Percentiles rank a stretch among this genome's conserved stretches.
Evolutionary conservation across 2,797 vertebrate species (phyloP).

Genomic region (Sparus aurata): DNA sequence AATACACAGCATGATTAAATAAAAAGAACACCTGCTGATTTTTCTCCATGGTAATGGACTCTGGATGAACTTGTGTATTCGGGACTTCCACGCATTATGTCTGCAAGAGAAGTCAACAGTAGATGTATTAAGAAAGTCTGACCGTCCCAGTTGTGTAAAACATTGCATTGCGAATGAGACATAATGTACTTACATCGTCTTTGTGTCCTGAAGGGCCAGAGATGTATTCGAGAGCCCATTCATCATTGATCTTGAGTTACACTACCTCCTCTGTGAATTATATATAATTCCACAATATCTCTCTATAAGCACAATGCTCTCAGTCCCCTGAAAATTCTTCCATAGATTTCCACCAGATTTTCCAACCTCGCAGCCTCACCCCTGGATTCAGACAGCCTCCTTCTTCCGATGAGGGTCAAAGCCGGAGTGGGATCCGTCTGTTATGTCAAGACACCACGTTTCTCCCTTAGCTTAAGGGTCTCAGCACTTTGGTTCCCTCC

Average conservation of each 20-base stretch:
- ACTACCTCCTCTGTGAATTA: not conserved
- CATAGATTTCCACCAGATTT: not conserved
- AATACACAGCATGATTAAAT: constrained; percentile 10
- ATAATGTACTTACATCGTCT: constrained; percentile 51
- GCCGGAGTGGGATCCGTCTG: constrained; percentile 3
- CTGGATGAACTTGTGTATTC: constrained; percentile 60
- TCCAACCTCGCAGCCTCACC: not conserved
- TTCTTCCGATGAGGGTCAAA: constrained; percentile 5
- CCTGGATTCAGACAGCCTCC: not conserved
- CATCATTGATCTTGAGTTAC: constrained; percentile 34
- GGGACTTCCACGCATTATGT: constrained; percentile 61
- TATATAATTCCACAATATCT: not conserved
- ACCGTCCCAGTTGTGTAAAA: not conserved
- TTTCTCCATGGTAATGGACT: constrained; percentile 42
- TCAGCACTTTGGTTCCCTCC: not conserved
- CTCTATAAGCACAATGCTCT: constrained; percentile 1
- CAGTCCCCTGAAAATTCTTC: not conserved
- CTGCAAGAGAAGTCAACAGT: constrained; percentile 35
- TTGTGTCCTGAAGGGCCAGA: constrained; percentile 33
- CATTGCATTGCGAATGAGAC: not conserved
- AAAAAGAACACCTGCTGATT: constrained; percentile 43
- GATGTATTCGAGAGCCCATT: constrained; percentile 29
- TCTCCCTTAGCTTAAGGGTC: constrained; percentile 5
- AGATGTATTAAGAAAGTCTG: constrained; percentile 4
- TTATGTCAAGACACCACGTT: constrained; percentile 2